A percentile compares a stretch with the other conserved stretches of the same genome.
These are phyloP conservation scores for Mythimna loreyi DNA, from an alignment of 2,888 invertebrate genomes.

Conservation along the genomic window DNA sequence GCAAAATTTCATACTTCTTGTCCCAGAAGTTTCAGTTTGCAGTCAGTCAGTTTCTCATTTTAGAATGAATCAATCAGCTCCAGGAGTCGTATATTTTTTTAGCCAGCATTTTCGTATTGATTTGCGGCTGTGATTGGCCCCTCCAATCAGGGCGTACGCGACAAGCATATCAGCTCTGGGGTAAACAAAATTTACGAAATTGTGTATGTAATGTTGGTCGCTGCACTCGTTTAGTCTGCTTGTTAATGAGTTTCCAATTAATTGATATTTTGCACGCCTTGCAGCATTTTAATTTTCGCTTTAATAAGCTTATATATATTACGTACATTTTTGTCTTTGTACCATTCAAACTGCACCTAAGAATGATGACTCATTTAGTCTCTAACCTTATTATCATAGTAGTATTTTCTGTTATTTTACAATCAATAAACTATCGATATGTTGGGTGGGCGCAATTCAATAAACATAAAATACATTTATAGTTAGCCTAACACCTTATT, in stretches of 20 bases:
- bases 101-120: conserved; percentile 54
- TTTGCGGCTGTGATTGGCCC: conserved; percentile 68
- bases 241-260: conserved; percentile 51
- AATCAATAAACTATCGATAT: conserved; percentile 16
- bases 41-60: too few species aligned
- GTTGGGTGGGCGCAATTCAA: conserved; percentile 13
- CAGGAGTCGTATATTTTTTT: conserved; percentile 10
- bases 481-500: conserved; percentile 26
- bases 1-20: too few species aligned
- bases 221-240: conserved; percentile 45
- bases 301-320: background rate
- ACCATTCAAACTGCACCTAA: background rate
- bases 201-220: conserved; percentile 56
- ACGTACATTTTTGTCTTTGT: background rate
- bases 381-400: background rate
- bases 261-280: conserved; percentile 17
- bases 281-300: background rate
- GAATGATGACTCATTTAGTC: conserved; percentile 2
- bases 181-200: conserved; percentile 66
- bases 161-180: conserved; percentile 66
- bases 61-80: too few species aligned
- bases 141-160: conserved; percentile 71
- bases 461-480: conserved; percentile 28
- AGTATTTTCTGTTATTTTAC: conserved; percentile 6
- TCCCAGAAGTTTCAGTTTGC: too few species aligned